Base-by-base conservation (phyloP, 2,113 vertebrate species). In the Tylochromis polylepis region DNA sequence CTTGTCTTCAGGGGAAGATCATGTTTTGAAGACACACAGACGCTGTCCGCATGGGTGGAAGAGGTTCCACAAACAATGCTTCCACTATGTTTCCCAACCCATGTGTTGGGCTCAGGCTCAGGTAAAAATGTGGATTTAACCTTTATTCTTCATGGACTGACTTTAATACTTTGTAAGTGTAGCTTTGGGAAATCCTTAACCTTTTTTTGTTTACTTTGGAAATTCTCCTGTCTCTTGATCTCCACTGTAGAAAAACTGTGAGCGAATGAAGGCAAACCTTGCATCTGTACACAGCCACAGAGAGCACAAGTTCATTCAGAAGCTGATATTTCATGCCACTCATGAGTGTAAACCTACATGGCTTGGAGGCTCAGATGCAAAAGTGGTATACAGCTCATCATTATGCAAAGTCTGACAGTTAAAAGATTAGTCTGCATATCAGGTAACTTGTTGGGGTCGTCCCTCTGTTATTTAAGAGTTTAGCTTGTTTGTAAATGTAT, bases 261-360 rank as follows among this genome's bases (percentile, higher is more conserved):
- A 75, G 49, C 15, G 38, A 16, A 5, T 56, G 36, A 18, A 53
- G 3, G 82, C 11, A 46, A 18, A 83, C n/a, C 65, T 84, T 11
- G 65, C 82, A 16, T 84, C 65, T 14, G 51, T 75, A 5, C 65
- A 58, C 8, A 46, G 24, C 11, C 1, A 1, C 1, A 8, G 6
- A 2, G 43, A 84, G 18, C 29, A 75, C 36, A 2, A 8, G 4
- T 2, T 14, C 24, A 29, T 75, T 38, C 36, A 16, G 18, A n/a
- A 6, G 27, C 3, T 36, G 2, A 24, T 84, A 3, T 2, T 2
- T 2, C 2, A 1, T 3, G 8, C 6, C 34, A 43, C 10, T 18
- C 6, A 20, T 1, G 34, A 4, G 2, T 2, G 49, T 29, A 4
- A 3, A 16, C 2, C 6, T 8, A 49, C n/a, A 3, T 70, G 27